Conservation (phyloP, 2,888 invertebrate species). For the Lithophane leautieri region DNA sequence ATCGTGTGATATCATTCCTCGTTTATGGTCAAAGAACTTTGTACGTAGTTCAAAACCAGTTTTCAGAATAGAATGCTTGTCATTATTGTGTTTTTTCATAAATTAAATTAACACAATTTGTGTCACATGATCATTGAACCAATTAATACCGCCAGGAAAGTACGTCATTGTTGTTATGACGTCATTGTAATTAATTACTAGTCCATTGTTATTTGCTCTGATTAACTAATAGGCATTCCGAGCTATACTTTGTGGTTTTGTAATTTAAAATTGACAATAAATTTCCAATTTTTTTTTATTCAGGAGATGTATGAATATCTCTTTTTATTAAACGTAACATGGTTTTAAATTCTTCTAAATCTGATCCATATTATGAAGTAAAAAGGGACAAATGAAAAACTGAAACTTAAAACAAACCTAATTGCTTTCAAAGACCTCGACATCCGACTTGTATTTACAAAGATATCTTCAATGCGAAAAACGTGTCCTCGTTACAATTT, state of each 20-base stretch:
- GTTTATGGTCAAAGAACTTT: conserved; percentile 1
- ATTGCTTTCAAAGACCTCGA: conserved; percentile 23
- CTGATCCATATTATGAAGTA: not conserved
- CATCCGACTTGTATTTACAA: conserved; percentile 27
- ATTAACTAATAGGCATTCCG: conserved; percentile 1
- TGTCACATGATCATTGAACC: conserved; percentile 26
- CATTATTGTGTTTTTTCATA: not conserved
- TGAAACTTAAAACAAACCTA: no score
- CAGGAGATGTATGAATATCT: not conserved
- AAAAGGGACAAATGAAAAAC: not conserved
- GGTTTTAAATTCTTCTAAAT: not conserved
- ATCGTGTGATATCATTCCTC: not conserved
- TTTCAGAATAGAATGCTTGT: not conserved
- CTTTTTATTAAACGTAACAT: not conserved
- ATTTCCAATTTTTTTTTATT: not conserved
- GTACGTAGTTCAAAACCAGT: not conserved
- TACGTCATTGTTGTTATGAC: conserved; percentile 38
- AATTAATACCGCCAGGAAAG: conserved; percentile 5
- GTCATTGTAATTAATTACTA: conserved; percentile 22
- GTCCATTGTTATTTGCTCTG: conserved; percentile 6
- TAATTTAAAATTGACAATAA: not conserved
- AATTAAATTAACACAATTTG: conserved; percentile 19
- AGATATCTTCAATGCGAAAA: conserved; percentile 52
- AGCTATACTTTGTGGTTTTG: conserved; percentile 15
- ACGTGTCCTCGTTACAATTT: conserved; percentile 60